Base-by-base conservation (phyloP, 2,797 vertebrate genomes). In the Cossypha polioptera region DNA sequence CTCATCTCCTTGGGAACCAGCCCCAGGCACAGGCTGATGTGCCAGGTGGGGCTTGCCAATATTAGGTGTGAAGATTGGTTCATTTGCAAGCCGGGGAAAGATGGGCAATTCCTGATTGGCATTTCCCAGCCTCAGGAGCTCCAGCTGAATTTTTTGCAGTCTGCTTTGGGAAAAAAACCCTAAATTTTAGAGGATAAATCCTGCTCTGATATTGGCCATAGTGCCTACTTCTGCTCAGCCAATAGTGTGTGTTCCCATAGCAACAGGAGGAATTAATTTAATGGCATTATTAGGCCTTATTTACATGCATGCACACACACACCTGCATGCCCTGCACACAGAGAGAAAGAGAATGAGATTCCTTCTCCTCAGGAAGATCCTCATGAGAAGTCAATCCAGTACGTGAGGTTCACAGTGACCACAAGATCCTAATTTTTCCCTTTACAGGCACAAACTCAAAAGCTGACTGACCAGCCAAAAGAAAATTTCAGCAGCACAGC, bases 131-230 rank as follows among this genome's bases (percentile, higher is more conserved):
- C 63, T 43, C 47, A 51, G 78, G 36, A 63, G 6, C 14, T 68
- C 22, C 0, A 2, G 16, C 13, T 0, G 0, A 11, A 11, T 81
- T 84, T 92, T 57, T 25, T 5, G 18, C 0, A 0, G 14, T 22
- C 33, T 68, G 35, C 36, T 84, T 74, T 79, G 53, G 26, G 40
- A 36, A 72, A 67, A 72, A 61, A 0, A 1, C 16, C 24, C 50
- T 33, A 40, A 5, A 3, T n/a, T 36, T 58, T 59, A 58, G 40
- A 78, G 67, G 67, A 51, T 26, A 43, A 76, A 36, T 40, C 29
- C 61, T 88, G 33, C 45, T 92, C 54, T 36, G 11, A 6, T 66
- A 25, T 43, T 1, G 0, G 59, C 51, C 25, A 40, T 31, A 18
- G 35, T 50, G 73, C 16, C 61, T 61, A 42, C 55, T 40, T 77